Evolutionary conservation across 35 echinoderm and acorn worm genomes (phyloP).

Genomic region (Lytechinus pictus): DNA sequence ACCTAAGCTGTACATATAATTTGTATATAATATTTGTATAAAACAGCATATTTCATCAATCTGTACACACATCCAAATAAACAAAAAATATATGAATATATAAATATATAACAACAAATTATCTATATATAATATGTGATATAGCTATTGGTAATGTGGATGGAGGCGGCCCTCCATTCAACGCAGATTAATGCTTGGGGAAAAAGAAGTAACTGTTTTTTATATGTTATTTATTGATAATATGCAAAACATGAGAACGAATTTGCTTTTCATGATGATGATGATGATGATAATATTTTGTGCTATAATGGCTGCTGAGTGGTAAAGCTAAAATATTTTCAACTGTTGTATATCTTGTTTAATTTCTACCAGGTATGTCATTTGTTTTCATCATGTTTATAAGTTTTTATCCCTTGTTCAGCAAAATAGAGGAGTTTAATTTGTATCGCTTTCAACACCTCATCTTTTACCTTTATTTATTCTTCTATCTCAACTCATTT

Average conservation of each 20-base stretch:
- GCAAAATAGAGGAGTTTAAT: too few relatives aligned
- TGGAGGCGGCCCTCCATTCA: background rate
- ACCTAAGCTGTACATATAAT: background rate
- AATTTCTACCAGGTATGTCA: background rate
- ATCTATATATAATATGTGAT: slow-evolving; percentile 54
- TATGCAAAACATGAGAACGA: background rate
- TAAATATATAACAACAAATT: slow-evolving; percentile 34
- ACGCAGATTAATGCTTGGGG: background rate
- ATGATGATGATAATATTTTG: background rate
- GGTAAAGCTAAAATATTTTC: background rate
- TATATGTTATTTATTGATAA: slow-evolving; percentile 51
- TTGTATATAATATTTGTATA: slow-evolving; percentile 47
- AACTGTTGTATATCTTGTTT: background rate
- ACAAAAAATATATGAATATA: background rate
- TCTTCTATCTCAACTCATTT: too few relatives aligned
- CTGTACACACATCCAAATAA: slow-evolving; percentile 41
- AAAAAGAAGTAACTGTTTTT: slow-evolving; percentile 35
- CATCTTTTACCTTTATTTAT: too few relatives aligned
- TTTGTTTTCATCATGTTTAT: too few relatives aligned
- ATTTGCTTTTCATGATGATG: background rate
- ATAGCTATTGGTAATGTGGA: slow-evolving; percentile 22
- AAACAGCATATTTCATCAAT: background rate
- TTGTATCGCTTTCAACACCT: too few relatives aligned
- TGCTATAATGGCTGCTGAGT: slow-evolving; percentile 6
- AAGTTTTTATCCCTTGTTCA: too few relatives aligned